Conservation (phyloP, 2,113 vertebrate genomes). For the Chaetorhynchus papuensis region DNA sequence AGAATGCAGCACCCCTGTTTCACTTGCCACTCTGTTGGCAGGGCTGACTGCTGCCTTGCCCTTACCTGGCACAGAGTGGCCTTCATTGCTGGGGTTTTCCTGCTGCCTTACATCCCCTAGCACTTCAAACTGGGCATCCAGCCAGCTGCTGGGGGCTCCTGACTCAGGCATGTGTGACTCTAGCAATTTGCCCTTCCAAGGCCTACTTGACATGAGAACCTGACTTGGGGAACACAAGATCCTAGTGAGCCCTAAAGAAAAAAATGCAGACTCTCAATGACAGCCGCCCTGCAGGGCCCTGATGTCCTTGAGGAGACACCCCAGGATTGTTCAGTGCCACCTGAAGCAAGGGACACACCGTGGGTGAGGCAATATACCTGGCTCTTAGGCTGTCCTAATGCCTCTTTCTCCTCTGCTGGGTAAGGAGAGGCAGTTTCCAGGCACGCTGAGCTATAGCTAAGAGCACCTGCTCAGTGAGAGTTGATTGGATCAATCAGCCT, state of each 20-base stretch:
- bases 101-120: background rate
- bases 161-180: rapidly evolving
- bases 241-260: background rate
- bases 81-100: background rate
- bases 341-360: background rate
- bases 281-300: background rate
- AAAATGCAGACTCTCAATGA: background rate
- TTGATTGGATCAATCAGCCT: background rate
- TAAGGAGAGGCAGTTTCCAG: background rate
- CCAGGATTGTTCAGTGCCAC: background rate
- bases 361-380: background rate
- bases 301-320: background rate
- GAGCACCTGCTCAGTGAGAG: rapidly evolving
- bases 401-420: background rate
- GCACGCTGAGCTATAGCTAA: background rate
- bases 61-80: rapidly evolving
- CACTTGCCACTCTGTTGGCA: background rate
- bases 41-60: background rate
- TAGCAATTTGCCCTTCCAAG: background rate
- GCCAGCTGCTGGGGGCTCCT: background rate
- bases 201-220: background rate
- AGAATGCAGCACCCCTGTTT: background rate
- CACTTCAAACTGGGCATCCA: background rate
- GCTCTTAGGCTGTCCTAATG: background rate
- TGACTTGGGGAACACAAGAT: background rate